phyloP scores from a whole-genome alignment of 2,888 invertebrate species.

The Machimus rusticus region DNA sequence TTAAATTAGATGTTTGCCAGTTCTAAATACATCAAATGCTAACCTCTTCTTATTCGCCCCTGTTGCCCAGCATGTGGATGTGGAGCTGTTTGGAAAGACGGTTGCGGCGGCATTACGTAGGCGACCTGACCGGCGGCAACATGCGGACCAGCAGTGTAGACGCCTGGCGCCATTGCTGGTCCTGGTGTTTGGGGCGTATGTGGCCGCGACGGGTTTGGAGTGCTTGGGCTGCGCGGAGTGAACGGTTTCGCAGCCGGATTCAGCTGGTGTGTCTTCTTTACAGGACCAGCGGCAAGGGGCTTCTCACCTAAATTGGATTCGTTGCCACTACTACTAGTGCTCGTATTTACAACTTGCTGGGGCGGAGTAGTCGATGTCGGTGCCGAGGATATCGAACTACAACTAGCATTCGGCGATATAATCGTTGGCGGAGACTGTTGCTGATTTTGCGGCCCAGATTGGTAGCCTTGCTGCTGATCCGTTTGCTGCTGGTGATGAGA shows the following conservation, averaged over 20 bases:
- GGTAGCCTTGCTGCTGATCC: constrained; percentile 43
- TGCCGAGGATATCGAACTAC: constrained; percentile 53
- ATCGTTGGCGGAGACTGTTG: constrained; percentile 41
- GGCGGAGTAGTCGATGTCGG: constrained; percentile 53
- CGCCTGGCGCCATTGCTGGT: constrained; percentile 56
- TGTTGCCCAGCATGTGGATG: constrained; percentile 59
- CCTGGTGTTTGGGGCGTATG: constrained; percentile 86
- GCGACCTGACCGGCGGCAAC: constrained; percentile 58
- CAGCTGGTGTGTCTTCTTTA: constrained; percentile 74
- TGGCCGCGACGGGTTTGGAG: constrained; percentile 73
- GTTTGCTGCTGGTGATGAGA: constrained; percentile 32
- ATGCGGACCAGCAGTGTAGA: constrained; percentile 55
- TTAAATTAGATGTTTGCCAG: neutral
- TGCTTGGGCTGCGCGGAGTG: constrained; percentile 75
- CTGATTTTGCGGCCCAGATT: neutral
- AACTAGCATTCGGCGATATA: constrained; percentile 47
- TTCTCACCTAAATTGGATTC: constrained; percentile 80
- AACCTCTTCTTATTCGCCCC: constrained; percentile 62
- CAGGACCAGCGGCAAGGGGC: constrained; percentile 57
- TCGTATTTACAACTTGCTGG: constrained; percentile 63
- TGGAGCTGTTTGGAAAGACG: constrained; percentile 58
- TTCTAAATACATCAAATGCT: constrained; percentile 39
- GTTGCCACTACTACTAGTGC: constrained; percentile 70
- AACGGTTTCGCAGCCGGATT: constrained; percentile 91
- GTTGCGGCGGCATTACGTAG: constrained; percentile 59